Conservation (phyloP, 2,113 vertebrate species). For the Apteryx mantelli region DNA sequence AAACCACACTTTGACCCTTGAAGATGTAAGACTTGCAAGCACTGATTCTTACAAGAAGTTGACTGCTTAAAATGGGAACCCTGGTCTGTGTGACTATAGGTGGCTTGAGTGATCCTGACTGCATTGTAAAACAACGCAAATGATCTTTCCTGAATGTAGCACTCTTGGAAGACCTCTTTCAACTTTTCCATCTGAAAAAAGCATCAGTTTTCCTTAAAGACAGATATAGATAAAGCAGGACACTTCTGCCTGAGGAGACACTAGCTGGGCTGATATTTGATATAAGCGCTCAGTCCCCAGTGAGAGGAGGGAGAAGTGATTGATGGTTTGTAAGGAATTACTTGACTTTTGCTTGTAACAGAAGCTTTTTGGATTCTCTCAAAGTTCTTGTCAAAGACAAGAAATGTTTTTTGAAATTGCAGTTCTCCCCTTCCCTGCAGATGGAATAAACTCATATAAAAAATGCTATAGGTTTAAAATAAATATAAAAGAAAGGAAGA, state of each 20-base stretch:
- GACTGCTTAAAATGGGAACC: neutral
- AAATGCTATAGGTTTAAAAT: neutral
- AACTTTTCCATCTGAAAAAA: slow-evolving; percentile 58
- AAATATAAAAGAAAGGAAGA: neutral
- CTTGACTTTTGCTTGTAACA: slow-evolving; percentile 48
- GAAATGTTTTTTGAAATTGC: slow-evolving; percentile 22
- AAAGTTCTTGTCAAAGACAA: slow-evolving; percentile 7
- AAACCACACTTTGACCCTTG: neutral
- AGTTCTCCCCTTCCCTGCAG: slow-evolving; percentile 45
- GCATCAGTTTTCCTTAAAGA: slow-evolving; percentile 38
- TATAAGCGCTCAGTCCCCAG: slow-evolving; percentile 33
- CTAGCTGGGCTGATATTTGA: slow-evolving; percentile 53
- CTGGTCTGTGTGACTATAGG: neutral
- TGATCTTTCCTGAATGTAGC: neutral
- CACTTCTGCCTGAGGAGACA: slow-evolving; percentile 31
- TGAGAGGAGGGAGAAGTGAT: slow-evolving; percentile 58
- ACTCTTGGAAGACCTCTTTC: neutral
- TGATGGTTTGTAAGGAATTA: slow-evolving; percentile 43
- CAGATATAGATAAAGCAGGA: slow-evolving; percentile 22
- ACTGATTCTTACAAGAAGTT: neutral
- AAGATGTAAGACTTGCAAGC: neutral
- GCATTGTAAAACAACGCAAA: neutral
- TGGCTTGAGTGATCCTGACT: neutral
- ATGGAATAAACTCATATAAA: slow-evolving; percentile 19
- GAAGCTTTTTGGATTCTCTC: slow-evolving; percentile 41